Base-by-base conservation (phyloP, 92 coral and sea anemone species). In the Siderastrea siderea region DNA sequence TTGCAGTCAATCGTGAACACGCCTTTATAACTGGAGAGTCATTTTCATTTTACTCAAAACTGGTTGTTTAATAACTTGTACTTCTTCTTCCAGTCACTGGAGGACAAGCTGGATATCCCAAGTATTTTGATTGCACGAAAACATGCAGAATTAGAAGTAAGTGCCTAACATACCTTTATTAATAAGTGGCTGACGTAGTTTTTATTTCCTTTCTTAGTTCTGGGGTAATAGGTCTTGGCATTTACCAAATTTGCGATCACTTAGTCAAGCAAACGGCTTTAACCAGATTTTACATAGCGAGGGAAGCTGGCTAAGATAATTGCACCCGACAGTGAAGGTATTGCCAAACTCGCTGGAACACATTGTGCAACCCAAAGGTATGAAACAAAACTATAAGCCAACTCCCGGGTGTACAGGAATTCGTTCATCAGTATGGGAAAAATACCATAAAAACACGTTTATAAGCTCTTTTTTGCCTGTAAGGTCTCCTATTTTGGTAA, bases 81-180 rank as follows among this genome's bases (percentile, higher is more conserved):
- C 6, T 44, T 43, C 11, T 59, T 71, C 61, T 69, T 52, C 47
- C 71, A 91, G 94, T 90, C 92, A 55, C 79, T 95, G 57, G 99
- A 98, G 82, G 99, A 98, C 77, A 84, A 94, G 64, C 89, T 98
- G 59, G 96, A 95, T 53, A 92, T 98, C 44, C 95, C 99, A 57
- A 94, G 95, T 53, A 86, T 98, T 69, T 92, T 98, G 78, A 96
- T 98, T 69, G 97, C 98, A 63, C 78, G 96, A 55, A 96, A 94
- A 70, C 98, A 95, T 75, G 99, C 99, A 47, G 96, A 91, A 77
- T 82, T 93, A 11, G 98, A 95, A 93, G 99, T 95, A 88, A 1
- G 88, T 72, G 13, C 50, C 7, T 6, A 3, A 5, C 17, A 26
- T 1, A 10, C 13, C 3, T 14, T 78, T 12, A 60, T 38, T 1